phyloP scores from a whole-genome alignment of 2,888 invertebrate species.

The Stegana nigrithorax region DNA sequence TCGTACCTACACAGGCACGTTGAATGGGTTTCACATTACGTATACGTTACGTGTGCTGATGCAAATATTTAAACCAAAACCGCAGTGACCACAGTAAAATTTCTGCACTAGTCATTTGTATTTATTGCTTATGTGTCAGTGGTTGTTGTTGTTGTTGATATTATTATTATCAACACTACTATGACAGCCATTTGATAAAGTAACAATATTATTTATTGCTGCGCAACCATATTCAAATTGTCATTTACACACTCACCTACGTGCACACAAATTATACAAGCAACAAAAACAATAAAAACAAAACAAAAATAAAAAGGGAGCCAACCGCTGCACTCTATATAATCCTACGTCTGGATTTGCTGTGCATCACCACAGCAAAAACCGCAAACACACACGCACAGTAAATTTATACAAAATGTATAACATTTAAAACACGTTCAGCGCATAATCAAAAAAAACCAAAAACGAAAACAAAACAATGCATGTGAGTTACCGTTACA shows the following conservation, averaged over 20 bases:
- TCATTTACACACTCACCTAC: neutral
- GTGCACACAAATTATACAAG: neutral
- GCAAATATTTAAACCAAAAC: too few species aligned
- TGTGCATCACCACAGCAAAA: neutral
- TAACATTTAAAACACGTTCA: conserved; percentile 41
- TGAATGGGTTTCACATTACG: too few species aligned
- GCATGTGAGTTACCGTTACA: too few species aligned
- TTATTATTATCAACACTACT: conserved; percentile 3
- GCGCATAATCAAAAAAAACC: conserved; percentile 38
- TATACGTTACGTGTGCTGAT: too few species aligned
- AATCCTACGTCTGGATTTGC: conserved; percentile 2
- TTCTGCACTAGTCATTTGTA: conserved; percentile 3
- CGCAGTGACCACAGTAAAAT: neutral
- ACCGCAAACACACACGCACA: conserved; percentile 3
- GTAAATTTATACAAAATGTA: too few species aligned
- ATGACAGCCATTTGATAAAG: conserved; percentile 13
- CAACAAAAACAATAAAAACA: neutral
- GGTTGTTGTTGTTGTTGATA: neutral
- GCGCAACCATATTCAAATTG: neutral
- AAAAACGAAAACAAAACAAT: conserved; percentile 1
- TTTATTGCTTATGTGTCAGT: neutral
- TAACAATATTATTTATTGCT: conserved; percentile 18
- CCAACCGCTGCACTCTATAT: neutral
- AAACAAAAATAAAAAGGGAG: too few species aligned
- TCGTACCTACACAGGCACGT: too few species aligned